A percentile compares a stretch with the other conserved stretches of the same genome.
phyloP scores from a whole-genome alignment of 2,113 vertebrate genomes.

The Trogon surrucura region DNA sequence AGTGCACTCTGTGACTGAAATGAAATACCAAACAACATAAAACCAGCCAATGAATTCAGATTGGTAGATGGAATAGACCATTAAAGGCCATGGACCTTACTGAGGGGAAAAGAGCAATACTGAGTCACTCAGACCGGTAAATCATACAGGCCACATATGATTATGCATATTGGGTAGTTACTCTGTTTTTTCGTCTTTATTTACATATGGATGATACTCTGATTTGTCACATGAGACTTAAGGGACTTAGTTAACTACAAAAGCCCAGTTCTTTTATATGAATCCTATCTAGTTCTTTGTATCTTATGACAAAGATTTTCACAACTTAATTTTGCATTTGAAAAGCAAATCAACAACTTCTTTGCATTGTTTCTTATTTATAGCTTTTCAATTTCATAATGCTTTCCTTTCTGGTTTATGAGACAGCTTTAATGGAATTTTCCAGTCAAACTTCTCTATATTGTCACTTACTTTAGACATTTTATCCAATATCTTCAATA shows the following conservation, averaged over 20 bases:
- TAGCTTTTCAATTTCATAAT: neutral
- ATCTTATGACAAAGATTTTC: neutral
- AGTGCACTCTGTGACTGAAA: neutral
- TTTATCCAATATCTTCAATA: neutral
- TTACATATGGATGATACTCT: neutral
- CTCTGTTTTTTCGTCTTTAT: neutral
- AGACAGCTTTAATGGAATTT: neutral
- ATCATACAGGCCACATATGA: accelerated
- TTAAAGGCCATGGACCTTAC: neutral
- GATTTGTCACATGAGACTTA: neutral
- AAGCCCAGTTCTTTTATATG: neutral
- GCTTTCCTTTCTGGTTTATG: neutral
- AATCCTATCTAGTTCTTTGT: neutral
- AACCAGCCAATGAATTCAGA: neutral
- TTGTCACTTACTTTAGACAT: neutral
- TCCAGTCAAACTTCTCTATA: neutral
- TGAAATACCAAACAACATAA: neutral
- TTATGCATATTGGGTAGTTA: neutral
- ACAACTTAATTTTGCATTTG: neutral
- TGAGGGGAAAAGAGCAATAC: neutral
- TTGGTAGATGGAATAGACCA: neutral
- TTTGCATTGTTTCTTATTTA: neutral
- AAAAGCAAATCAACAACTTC: neutral
- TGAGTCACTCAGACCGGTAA: accelerated
- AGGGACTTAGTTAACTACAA: neutral